Conservation (phyloP, 1,140 invertebrate species). For the Drosophila tsacasi region DNA sequence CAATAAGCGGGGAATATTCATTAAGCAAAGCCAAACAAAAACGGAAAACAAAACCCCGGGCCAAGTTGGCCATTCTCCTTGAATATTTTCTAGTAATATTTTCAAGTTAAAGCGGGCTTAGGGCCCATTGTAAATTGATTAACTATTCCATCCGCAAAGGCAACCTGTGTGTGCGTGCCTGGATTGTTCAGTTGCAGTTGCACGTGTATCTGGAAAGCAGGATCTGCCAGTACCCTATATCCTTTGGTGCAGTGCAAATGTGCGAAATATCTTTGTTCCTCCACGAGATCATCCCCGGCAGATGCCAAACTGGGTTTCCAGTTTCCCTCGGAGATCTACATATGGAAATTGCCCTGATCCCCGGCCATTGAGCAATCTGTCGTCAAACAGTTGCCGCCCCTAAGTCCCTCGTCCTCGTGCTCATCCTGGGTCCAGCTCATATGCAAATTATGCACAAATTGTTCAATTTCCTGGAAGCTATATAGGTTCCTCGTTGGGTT, state of each 20-base stretch:
- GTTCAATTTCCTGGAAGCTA: conserved; percentile 76
- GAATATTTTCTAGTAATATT: conserved; percentile 67
- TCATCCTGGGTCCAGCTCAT: conserved; percentile 44
- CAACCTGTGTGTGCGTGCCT: conserved; percentile 40
- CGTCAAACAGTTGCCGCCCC: conserved; percentile 80
- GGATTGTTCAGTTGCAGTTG: conserved; percentile 70
- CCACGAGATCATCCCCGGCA: conserved; percentile 70
- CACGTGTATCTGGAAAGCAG: conserved; percentile 38
- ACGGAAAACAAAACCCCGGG: conserved; percentile 57
- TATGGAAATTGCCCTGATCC: conserved; percentile 64
- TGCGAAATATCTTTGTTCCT: conserved; percentile 75
- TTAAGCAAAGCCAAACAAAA: conserved; percentile 66
- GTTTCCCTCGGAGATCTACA: conserved; percentile 23
- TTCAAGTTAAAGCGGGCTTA: conserved; percentile 82
- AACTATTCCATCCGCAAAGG: conserved; percentile 51
- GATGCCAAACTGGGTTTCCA: conserved; percentile 44
- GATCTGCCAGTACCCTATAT: conserved; percentile 26
- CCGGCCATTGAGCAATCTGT: conserved; percentile 79
- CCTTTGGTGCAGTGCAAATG: conserved; percentile 67
- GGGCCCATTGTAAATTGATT: conserved; percentile 74
- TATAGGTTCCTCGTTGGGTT: conserved; percentile 10
- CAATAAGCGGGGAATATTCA: conserved; percentile 68
- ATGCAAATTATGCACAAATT: conserved; percentile 81
- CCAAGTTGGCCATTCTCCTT: conserved; percentile 66
- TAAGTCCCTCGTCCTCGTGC: conserved; percentile 52